Evolutionary conservation across 2,888 invertebrate species (phyloP), one percentile per base, ranked within the genome.

Genomic region (Unio delphinus): DNA sequence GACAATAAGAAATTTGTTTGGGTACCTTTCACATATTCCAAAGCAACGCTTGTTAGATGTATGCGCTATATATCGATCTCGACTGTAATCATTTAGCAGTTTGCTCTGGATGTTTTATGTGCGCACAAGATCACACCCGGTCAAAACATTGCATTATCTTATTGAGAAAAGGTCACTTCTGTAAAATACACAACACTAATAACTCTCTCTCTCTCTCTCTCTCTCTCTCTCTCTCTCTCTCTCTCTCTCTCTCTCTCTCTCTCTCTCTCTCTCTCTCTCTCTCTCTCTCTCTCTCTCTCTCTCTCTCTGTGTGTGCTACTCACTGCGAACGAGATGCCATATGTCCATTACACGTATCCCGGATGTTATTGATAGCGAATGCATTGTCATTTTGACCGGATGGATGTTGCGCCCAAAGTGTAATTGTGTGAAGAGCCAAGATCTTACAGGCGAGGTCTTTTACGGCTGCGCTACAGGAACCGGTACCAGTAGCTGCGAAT

Each of bases 361-460:
- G 34, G 62, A 83, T 80, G 62, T 83, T 83, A 69, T 82, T 78
- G 61, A 76, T 75, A 11, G 83, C 70, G 67, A 71, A 82, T 23
- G 81, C 83, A 70, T 79, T 78, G 74, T 83, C 83, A 56, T 70
- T 69, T 45, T 67, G 69, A 66, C 80, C 79, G 56, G 83, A 83
- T 20, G 83, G 81, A 69, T 83, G 83, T 15, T 61, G 55, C 34
- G 77, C 69, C 79, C 79, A 78, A 4, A 80, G 73, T 45, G 69
- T 62, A 8, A 79, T 76, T 34, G 59, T 69, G 7, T 76, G 75
- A 11, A 79, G 67, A 3, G 64, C 56, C 20, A 78, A 68, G 7
- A 80, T 68, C 55, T 78, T 70, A 58, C 80, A 80, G 7, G 80
- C 79, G 54, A 69, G 70, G 18, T 64, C 66, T 60, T 73, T 76